phyloP scores from a whole-genome alignment of 2,888 invertebrate genomes.

The Anoplius nigerrimus region DNA sequence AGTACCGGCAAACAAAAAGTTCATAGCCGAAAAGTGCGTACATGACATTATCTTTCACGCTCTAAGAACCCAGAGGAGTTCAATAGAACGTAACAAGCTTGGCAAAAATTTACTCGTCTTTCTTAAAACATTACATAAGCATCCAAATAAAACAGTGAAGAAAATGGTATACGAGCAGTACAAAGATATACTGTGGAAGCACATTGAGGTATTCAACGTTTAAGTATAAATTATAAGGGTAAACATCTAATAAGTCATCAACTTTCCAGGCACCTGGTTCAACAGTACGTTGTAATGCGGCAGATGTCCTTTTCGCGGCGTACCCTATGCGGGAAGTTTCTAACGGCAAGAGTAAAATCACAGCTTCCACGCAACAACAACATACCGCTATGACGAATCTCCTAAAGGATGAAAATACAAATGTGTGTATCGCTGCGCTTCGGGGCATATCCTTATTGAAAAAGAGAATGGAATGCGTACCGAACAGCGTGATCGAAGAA shows the following conservation, averaged over 20 bases:
- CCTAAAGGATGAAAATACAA: slow-evolving; percentile 39
- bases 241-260: not conserved
- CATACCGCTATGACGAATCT: slow-evolving; percentile 48
- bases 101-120: slow-evolving; percentile 49
- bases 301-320: slow-evolving; percentile 51
- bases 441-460: slow-evolving; percentile 46
- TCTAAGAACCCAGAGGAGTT: slow-evolving; percentile 43
- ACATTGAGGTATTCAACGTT: slow-evolving; percentile 48
- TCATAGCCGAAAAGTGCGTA: slow-evolving; percentile 46
- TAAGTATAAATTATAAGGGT: not conserved
- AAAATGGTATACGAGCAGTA: slow-evolving; percentile 43
- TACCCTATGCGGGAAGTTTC: slow-evolving; percentile 27
- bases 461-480: slow-evolving; percentile 42
- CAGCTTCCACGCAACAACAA: slow-evolving; percentile 31
- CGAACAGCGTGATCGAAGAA: slow-evolving; percentile 28
- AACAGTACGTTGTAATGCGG: slow-evolving; percentile 51
- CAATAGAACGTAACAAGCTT: slow-evolving; percentile 37
- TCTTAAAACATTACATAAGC: slow-evolving; percentile 39
- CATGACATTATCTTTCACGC: slow-evolving; percentile 49
- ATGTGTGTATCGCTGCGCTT: slow-evolving; percentile 43
- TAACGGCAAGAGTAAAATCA: slow-evolving; percentile 14
- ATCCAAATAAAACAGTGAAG: slow-evolving; percentile 26
- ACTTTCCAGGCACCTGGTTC: slow-evolving; percentile 47
- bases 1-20: slow-evolving; percentile 27
- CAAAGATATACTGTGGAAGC: slow-evolving; percentile 42